Evolutionary conservation across 2,797 vertebrate genomes (phyloP).

Genomic region (Ibycter americanus): DNA sequence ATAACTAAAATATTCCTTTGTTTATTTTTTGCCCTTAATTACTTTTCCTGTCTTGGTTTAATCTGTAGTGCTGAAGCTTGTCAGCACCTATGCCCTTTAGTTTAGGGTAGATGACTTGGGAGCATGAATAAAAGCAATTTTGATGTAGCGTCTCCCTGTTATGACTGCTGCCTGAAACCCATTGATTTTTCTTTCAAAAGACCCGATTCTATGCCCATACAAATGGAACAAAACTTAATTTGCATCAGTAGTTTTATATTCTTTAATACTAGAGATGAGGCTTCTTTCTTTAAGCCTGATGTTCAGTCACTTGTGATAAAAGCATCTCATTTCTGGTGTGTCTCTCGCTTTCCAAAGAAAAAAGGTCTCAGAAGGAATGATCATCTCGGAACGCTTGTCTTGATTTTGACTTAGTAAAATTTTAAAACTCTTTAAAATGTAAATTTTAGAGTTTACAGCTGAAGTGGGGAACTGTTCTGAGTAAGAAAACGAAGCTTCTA

Average conservation of each 20-base stretch:
- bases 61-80: neutral
- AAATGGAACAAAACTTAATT: neutral
- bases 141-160: neutral
- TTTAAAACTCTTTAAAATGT: neutral
- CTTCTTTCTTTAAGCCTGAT: neutral
- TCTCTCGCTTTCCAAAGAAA: neutral
- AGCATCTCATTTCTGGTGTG: neutral
- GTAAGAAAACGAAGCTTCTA: neutral
- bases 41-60: constrained; percentile 35
- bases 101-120: neutral
- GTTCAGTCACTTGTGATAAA: neutral
- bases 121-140: neutral
- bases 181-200: neutral
- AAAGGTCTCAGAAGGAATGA: neutral
- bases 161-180: neutral
- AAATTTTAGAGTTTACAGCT: neutral
- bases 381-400: neutral
- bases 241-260: neutral
- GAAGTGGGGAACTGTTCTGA: neutral
- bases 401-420: neutral
- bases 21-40: constrained; percentile 34
- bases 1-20: constrained; percentile 31
- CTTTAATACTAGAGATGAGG: neutral
- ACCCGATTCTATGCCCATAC: neutral
- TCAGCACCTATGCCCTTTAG: neutral